These are phyloP conservation scores for Pitta sordida DNA, from an alignment of 2,113 vertebrate genomes.

Conservation along the genomic window DNA sequence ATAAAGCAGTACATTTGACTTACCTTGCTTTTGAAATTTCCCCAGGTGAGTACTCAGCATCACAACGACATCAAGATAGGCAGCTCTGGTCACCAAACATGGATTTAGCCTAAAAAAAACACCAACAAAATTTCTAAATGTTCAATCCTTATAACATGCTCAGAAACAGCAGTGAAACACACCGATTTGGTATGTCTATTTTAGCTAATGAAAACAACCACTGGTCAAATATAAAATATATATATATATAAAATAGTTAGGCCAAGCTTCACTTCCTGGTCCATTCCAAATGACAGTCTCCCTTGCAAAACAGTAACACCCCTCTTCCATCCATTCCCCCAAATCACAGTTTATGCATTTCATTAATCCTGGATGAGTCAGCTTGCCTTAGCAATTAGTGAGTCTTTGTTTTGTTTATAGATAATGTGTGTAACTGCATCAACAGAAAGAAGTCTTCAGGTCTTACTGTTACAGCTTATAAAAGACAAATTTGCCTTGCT, in stretches of 20 bases:
- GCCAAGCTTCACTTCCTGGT: neutral
- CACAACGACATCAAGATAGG: slow-evolving; percentile 82
- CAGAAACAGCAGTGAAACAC: neutral
- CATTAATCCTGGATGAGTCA: neutral
- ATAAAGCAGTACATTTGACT: slow-evolving; percentile 7
- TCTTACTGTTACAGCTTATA: neutral
- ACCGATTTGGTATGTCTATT: neutral
- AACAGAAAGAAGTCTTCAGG: neutral
- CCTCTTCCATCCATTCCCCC: neutral
- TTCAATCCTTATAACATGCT: neutral
- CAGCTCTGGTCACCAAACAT: slow-evolving; percentile 90
- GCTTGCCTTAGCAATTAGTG: neutral
- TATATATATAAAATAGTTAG: neutral
- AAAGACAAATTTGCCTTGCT: neutral
- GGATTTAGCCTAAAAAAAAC: slow-evolving; percentile 76
- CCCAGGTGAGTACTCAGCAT: slow-evolving; percentile 72
- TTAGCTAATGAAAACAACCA: neutral
- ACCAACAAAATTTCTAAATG: slow-evolving; percentile 9
- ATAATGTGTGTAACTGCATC: neutral
- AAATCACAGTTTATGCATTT: neutral
- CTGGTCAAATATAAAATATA: neutral
- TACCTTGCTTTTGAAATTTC: slow-evolving; percentile 46
- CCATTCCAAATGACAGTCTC: neutral
- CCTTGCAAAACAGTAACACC: neutral
- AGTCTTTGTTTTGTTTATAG: neutral